Base-by-base conservation (phyloP, 2,113 vertebrate genomes). In the Colistium nudipinnis region DNA sequence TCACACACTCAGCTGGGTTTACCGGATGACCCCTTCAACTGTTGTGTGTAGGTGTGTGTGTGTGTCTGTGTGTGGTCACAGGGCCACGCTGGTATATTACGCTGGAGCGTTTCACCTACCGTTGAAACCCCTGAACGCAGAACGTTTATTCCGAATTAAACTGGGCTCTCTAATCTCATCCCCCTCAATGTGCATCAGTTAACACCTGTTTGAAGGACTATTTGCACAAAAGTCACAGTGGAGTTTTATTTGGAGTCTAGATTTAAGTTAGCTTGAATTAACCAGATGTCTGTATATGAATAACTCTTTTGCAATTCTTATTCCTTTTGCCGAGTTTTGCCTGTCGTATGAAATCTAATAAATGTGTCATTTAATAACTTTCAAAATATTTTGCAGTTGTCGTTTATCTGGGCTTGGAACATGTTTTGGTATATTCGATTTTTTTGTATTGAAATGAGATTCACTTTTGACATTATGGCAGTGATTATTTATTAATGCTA, bases 31-130 rank as follows among this genome's bases (percentile, higher is more conserved):
- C 60, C 51, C 70, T 24, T 27, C 19, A 55, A 30, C 76, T 70
- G 70, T 60, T 79, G 20, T 66, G n/a, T 72, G 10, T 87, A 75
- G 87, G 87, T 39, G 74, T 83, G 76, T 84, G 57, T 88, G 78
- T 78, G 72, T 49, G 74, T 62, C 69, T 83, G 80, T 88, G 61
- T 87, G 75, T 59, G 82, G 81, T 89, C 81, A 80, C 80, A 62
- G 59, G 63, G 73, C 66, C 59, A 43, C 61, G 7, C 60, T 20
- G 22, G 12, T 11, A 36, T 39, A 38, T 72, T 48, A 47, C 54
- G 56, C 47, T 3, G 62, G 73, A 22, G 63, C 68, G 69, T 56
- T 85, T 55, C 19, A 2, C 49, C 60, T 65, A 55, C 75, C 64
- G 56, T 78, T 74, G 48, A 85, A 75, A 38, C 54, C 14, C 63